Evolutionary conservation across 53 echinoderm and acorn worm species (phyloP), one percentile per base, ranked within the genome.

Genomic region (Astropecten irregularis): DNA sequence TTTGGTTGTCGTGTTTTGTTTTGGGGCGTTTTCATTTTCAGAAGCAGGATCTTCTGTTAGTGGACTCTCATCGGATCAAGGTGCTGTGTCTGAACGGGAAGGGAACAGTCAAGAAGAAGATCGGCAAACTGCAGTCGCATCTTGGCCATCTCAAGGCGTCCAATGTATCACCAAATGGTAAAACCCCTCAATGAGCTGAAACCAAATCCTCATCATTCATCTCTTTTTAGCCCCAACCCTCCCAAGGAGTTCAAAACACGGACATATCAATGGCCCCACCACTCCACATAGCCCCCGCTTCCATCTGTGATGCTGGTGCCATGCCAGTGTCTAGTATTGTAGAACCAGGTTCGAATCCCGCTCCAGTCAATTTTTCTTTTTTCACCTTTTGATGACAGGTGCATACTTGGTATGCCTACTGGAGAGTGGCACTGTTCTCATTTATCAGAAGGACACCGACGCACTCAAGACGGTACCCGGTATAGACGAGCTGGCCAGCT

Each of bases 401-500:
- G 71, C 84, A 21, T 89, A 76, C 59, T 46, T 96, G 26, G 85
- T 93, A 7, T 91, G 93, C 10, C 91, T 93, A 15, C 85, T 90
- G 25, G 84, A 93, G 44, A 83, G 86, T 54, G 96, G 96, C 15
- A 87, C 82, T 55, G 57, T 96, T 40, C 82, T 93, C 46, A 49
- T 96, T 2, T 96, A 93, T 89, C 82, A 89, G 51, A 93, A 86
- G 47, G 89, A 90, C 66, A 86, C 63, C 28, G 96, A 96, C 55
- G 36, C 66, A 4, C 48, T 91, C 39, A 88, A 71, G 62, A 94
- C 86, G 3, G 49, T 94, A 0, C 83, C 68, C 18, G 86, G 91
- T 47, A 85, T 86, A 30, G 86, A 40, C 46, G 37, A 73, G 81
- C 66, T 56, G 31, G 68, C 71, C 8, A 56, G 66, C n/a, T 56